phyloP scores from a whole-genome alignment of 92 coral and sea anemone genomes.

The Siderastrea siderea region DNA sequence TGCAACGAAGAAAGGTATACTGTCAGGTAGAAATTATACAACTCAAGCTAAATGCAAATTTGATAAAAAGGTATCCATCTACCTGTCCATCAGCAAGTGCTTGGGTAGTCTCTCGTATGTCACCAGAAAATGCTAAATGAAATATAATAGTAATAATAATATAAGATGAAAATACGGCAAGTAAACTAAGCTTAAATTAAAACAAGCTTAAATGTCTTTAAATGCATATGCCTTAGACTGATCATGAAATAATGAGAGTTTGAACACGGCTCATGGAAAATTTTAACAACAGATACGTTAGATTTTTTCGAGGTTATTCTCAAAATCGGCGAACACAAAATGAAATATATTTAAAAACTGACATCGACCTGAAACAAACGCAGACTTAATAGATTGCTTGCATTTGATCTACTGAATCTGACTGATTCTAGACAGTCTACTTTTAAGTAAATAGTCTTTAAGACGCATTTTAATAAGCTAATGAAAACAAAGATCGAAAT shows the following conservation, averaged over 20 bases:
- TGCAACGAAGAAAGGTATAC: too few relatives aligned
- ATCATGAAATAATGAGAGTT: too few relatives aligned
- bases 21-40: too few relatives aligned
- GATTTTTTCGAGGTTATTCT: neutral
- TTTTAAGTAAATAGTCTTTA: neutral
- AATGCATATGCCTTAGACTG: too few relatives aligned
- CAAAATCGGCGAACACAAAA: neutral
- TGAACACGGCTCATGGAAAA: too few relatives aligned
- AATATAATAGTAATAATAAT: too few relatives aligned
- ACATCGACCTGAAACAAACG: neutral
- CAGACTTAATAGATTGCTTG: neutral
- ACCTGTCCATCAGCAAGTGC: constrained; percentile 92
- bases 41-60: too few relatives aligned
- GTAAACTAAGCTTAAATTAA: too few relatives aligned
- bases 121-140: constrained; percentile 88
- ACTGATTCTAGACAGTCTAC: neutral
- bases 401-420: neutral
- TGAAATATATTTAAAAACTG: neutral
- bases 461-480: too few relatives aligned
- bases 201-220: too few relatives aligned
- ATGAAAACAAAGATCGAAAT: neutral
- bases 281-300: too few relatives aligned
- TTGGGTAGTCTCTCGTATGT: constrained; percentile 78
- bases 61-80: neutral
- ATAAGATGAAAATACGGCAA: too few relatives aligned